A percentile compares a stretch with the other conserved stretches of the same genome.
Conservation (phyloP, 2,797 vertebrate genomes). For the Harpagifer antarcticus region DNA sequence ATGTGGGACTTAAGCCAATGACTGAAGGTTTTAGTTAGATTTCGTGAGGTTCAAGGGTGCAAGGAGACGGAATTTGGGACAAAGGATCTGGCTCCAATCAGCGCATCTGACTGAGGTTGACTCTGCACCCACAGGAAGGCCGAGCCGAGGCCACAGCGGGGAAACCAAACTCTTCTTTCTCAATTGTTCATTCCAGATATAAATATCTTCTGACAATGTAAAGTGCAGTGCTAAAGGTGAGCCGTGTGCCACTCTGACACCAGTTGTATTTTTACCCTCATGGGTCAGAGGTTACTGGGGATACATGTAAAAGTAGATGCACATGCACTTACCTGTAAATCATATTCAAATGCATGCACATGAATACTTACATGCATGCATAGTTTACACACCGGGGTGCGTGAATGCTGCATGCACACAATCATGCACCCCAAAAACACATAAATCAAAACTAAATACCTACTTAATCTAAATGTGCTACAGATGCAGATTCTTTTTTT, state of each 20-base stretch:
- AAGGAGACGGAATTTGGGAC: conserved; percentile 66
- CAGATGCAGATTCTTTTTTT: background rate
- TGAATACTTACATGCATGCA: background rate
- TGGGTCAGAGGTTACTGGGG: conserved; percentile 28
- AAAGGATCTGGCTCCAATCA: conserved; percentile 80
- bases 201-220: conserved; percentile 71
- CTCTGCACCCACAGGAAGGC: conserved; percentile 73
- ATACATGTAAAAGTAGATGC: conserved; percentile 17
- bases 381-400: background rate
- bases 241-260: conserved; percentile 46
- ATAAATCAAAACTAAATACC: background rate
- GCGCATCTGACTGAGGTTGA: conserved; percentile 66
- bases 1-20: conserved; percentile 41
- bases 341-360: background rate
- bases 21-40: conserved; percentile 62
- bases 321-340: conserved; percentile 1
- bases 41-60: conserved; percentile 70
- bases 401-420: background rate
- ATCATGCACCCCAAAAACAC: background rate
- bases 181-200: conserved; percentile 74
- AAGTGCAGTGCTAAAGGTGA: conserved; percentile 46
- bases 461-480: background rate
- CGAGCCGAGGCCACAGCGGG: conserved; percentile 56
- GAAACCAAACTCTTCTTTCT: conserved; percentile 71
- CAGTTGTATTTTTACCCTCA: conserved; percentile 25